A percentile compares a stretch with the other conserved stretches of the same genome.
These are phyloP conservation scores for Callaeas wilsoni DNA, from an alignment of 2,113 vertebrate genomes.

Conservation along the genomic window DNA sequence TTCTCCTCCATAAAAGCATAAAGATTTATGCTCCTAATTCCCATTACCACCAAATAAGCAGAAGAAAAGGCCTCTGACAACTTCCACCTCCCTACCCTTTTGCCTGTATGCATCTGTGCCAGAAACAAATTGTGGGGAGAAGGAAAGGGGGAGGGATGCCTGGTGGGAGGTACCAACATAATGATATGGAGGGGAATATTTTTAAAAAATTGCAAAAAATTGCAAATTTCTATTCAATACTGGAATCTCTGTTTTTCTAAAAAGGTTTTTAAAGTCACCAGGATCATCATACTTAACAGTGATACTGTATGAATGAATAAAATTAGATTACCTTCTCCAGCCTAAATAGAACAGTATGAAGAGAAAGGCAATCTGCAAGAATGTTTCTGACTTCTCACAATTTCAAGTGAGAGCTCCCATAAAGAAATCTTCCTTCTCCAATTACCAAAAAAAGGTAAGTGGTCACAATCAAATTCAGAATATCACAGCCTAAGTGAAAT, in stretches of 20 bases:
- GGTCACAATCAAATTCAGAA: conserved; percentile 13
- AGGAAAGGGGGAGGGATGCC: not conserved
- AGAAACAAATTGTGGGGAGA: conserved; percentile 28
- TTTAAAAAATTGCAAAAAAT: not conserved
- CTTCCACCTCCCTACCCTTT: conserved; percentile 51
- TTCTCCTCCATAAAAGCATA: conserved; percentile 53
- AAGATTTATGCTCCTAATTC: conserved; percentile 62
- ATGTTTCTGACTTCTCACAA: not conserved
- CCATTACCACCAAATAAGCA: conserved; percentile 57
- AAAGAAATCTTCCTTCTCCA: conserved; percentile 25
- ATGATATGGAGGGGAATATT: not conserved
- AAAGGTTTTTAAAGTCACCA: conserved; percentile 39
- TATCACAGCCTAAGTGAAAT: conserved; percentile 15
- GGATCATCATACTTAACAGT: conserved; percentile 31
- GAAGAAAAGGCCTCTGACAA: conserved; percentile 71
- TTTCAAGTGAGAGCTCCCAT: conserved; percentile 3
- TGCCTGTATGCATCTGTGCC: conserved; percentile 60
- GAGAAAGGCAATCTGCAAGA: conserved; percentile 34
- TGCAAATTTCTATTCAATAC: not conserved
- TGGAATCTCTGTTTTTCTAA: conserved; percentile 35
- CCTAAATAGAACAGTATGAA: conserved; percentile 15
- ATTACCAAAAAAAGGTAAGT: not conserved
- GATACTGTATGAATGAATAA: conserved; percentile 23
- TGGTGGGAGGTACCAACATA: not conserved
- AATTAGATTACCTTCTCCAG: conserved; percentile 9